Percentiles rank a stretch among this genome's conserved stretches.
phyloP scores from a whole-genome alignment of 1,140 invertebrate species.

The Drosophila cardini region DNA sequence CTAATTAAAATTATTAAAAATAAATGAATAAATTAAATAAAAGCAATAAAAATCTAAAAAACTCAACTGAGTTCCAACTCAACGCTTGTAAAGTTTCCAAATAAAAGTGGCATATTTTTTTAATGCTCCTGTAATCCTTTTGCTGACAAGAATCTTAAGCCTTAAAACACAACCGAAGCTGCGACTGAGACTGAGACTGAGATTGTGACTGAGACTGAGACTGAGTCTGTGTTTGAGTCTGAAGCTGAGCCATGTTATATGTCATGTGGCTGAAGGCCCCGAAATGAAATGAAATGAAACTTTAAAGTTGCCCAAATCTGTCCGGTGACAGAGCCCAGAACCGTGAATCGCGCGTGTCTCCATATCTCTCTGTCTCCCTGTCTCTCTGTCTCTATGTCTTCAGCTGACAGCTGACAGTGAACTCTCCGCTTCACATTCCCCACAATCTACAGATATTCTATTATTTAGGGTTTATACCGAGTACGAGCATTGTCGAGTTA shows the following conservation, averaged over 20 bases:
- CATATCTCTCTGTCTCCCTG: conserved; percentile 47
- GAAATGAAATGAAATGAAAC: conserved; percentile 48
- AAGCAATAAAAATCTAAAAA: conserved; percentile 5
- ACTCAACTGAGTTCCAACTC: conserved; percentile 13
- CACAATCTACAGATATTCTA: conserved; percentile 32
- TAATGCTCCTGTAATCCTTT: conserved; percentile 81
- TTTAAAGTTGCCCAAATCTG: conserved; percentile 53
- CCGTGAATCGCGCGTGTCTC: conserved; percentile 57
- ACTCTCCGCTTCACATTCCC: conserved; percentile 19
- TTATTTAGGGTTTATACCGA: conserved; percentile 22
- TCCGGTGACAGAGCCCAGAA: conserved; percentile 59
- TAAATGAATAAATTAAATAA: conserved; percentile 3
- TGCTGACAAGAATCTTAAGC: conserved; percentile 77
- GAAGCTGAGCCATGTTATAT: conserved; percentile 45
- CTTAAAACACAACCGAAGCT: conserved; percentile 57
- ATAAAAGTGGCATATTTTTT: conserved; percentile 59
- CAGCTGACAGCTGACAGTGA: conserved; percentile 70
- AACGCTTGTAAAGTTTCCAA: conserved; percentile 41
- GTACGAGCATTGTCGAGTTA: conserved; percentile 11
- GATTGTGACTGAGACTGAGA: conserved; percentile 16
- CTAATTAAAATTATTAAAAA: conserved; percentile 12
- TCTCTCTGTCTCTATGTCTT: conserved; percentile 6
- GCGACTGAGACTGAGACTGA: conserved; percentile 11
- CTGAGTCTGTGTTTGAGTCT: not conserved
- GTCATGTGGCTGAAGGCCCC: conserved; percentile 30